Conservation (phyloP, 64 coral and sea anemone genomes). For the Trachythela sp. region DNA sequence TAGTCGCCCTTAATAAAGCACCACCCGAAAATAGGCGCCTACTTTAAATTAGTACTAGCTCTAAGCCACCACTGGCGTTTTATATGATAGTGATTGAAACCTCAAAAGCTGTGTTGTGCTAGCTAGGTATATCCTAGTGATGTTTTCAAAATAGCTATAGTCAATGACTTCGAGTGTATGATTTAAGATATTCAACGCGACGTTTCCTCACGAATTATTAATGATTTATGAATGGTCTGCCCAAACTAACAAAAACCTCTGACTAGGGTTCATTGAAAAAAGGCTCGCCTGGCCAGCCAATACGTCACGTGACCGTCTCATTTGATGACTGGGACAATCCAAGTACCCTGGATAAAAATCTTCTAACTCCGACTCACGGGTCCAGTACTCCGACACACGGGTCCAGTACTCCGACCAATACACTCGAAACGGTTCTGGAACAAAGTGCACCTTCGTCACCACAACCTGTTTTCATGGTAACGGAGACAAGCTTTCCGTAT, state of each 20-base stretch:
- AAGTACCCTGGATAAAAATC: background rate
- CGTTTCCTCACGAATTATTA: too few relatives aligned
- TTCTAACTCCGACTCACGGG: background rate
- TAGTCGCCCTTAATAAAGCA: too few relatives aligned
- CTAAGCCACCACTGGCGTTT: too few relatives aligned
- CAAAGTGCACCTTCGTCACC: constrained; percentile 1
- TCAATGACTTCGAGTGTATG: background rate
- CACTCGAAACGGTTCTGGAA: background rate
- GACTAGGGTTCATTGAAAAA: background rate
- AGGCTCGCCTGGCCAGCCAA: background rate
- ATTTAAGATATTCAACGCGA: too few relatives aligned
- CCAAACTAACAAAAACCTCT: background rate
- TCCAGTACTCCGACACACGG: background rate
- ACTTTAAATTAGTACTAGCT: too few relatives aligned
- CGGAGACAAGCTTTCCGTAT: constrained; percentile 13
- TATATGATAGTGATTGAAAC: too few relatives aligned
- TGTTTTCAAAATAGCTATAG: background rate
- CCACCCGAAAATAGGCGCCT: too few relatives aligned
- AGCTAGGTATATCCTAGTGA: too few relatives aligned
- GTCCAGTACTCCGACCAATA: background rate
- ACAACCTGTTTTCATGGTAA: background rate
- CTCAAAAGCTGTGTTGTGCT: too few relatives aligned
- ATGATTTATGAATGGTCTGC: background rate
- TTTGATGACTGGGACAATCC: constrained; percentile 5
- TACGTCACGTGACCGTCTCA: background rate